Conservation (phyloP, 1,140 invertebrate species). For the Antheraea mylitta region DNA sequence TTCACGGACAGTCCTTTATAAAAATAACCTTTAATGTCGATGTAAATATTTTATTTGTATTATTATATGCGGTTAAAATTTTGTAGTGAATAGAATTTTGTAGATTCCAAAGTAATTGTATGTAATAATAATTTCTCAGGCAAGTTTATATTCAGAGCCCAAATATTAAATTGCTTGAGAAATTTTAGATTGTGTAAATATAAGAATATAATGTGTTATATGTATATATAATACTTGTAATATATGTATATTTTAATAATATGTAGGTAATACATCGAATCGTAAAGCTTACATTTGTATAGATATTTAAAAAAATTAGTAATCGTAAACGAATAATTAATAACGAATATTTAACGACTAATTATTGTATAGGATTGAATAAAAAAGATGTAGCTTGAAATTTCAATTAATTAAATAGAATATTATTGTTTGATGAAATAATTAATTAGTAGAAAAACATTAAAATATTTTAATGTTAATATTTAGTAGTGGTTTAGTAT, state of each 20-base stretch:
- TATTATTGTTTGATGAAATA: background rate
- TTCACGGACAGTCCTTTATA: background rate
- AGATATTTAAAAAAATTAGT: background rate
- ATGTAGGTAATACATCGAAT: background rate
- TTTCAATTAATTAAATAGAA: too few species aligned
- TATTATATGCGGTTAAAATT: background rate
- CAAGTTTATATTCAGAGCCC: background rate
- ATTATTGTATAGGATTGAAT: background rate
- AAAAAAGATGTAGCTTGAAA: background rate
- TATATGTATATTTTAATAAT: too few species aligned
- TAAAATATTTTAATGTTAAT: too few species aligned
- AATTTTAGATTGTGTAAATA: background rate
- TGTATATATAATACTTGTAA: too few species aligned
- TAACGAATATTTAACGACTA: background rate
- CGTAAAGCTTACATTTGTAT: background rate
- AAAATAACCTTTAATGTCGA: background rate
- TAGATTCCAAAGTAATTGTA: background rate
- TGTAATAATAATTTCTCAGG: background rate
- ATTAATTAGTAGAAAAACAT: background rate
- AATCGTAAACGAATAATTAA: background rate
- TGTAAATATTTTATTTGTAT: background rate
- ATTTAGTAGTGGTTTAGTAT: background rate
- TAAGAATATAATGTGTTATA: background rate
- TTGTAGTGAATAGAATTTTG: too few species aligned
- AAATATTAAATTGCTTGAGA: slow-evolving; percentile 3